Evolutionary conservation across 2,797 vertebrate genomes (phyloP), one percentile per base, ranked within the genome.

Genomic region (Antrozous pallidus): DNA sequence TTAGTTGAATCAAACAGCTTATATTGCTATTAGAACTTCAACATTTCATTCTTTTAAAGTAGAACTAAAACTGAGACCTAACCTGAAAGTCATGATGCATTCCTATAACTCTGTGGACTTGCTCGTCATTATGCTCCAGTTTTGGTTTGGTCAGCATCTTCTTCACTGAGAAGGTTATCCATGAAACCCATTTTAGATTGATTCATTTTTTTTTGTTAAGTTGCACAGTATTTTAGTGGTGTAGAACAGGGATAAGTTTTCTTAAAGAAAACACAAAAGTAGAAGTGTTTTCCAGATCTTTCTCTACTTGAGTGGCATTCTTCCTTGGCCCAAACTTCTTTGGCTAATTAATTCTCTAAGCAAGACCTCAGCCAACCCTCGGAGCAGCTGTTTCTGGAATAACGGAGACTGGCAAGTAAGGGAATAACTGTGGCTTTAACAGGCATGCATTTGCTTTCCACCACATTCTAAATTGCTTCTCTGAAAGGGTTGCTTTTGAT

Each of bases 331-430:
- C 73, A 73, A 93, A 95, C 56, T 85, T 89, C 84, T 94, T 80
- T 74, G 90, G 74, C 47, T 96, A 96, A 95, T 86, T 94, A 80
- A 93, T 91, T 97, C 79, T 92, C 87, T 93, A 96, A 96, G 94
- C 81, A 97, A 96, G 94, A 96, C 94, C 95, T 97, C 65, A 94
- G 94, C 73, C 97, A 97, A 96, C 83, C 90, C 94, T 94, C 67
- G 71, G 90, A 95, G 94, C 90, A 96, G 96, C 89, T 96, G 89
- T 96, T 97, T 95, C 87, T 96, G 73, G 87, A 93, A 54, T 63
- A 88, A 83, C 36, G 36, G 88, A 95, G 71, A 49, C 65, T 82
- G 89, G 94, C 70, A 74, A 94, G 56, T n/a, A 12, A 88, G 80
- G 93, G 95, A 91, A 73, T 88, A 71, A 78, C 95, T 93, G 83